Evolutionary conservation across 2,888 invertebrate species (phyloP), one percentile per base, ranked within the genome.

Genomic region (Bombylius discolor): DNA sequence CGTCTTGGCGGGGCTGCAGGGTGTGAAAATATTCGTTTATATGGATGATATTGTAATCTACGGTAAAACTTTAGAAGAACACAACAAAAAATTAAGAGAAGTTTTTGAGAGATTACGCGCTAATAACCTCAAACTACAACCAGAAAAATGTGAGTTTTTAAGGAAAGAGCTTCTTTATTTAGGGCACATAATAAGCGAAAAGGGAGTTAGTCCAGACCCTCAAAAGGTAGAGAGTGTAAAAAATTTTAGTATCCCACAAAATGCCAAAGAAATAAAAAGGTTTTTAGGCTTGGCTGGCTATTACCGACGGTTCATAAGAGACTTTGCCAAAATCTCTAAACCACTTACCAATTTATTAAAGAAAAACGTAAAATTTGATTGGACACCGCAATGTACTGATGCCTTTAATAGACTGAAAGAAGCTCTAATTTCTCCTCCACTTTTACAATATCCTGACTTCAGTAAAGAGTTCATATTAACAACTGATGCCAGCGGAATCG

Each of bases 391-490:
- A 4, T 55, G 54, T 9, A 34, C 52, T 12, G 23, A 53, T 14
- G 33, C 56, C 12, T 59, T 56, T 13, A 14, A 49, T 12, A 54
- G 13, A 31, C 11, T 55, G 7, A 56, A 56, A 32, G 23, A 58
- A 45, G 34, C 12, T 5, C 47, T 58, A 5, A 34, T 51, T 8
- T 5, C 63, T 47, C 63, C 63, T 42, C 69, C 68, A 0, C 59
- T 72, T 9, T 49, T 73, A 31, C 62, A 67, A 54, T 71, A 67
- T 49, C 68, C 68, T 5, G 66, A 69, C 54, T 71, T 70, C 52
- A 50, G 56, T 0, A 56, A 64, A 57, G 53, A 60, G 4, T 68
- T 68, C 51, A 52, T 58, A 8, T 12, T 68, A 12, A 64, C 66
- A 1, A 64, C 64, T 1, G 67, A 68, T 48, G 67, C 67, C 1